These are phyloP conservation scores for Sebastes oblongus DNA, from an alignment of 2,797 vertebrate genomes.

Conservation along the genomic window DNA sequence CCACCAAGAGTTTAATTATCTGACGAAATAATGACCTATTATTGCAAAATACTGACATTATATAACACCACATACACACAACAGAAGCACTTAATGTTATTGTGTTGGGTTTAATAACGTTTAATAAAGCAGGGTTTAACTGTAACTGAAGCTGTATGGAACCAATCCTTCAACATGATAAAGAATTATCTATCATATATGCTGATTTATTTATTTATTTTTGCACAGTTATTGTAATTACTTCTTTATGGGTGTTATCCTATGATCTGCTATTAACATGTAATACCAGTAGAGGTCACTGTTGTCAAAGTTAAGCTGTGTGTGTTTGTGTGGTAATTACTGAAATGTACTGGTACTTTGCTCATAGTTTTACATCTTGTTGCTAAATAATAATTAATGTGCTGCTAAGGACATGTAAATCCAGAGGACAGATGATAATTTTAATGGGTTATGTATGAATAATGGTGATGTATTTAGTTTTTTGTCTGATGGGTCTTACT, in stretches of 20 bases:
- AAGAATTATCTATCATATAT: neutral
- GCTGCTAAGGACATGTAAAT: too few species aligned
- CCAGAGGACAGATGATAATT: too few species aligned
- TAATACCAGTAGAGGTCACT: conserved; percentile 13
- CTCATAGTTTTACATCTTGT: neutral
- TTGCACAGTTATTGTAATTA: neutral
- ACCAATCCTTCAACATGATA: neutral
- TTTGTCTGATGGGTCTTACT: too few species aligned
- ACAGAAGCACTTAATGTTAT: neutral
- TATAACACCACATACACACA: neutral
- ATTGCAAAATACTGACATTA: neutral
- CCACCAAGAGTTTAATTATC: neutral
- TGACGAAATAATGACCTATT: neutral
- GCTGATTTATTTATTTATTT: neutral
- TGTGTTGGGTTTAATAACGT: neutral
- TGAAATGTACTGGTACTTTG: neutral
- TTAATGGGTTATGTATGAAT: too few species aligned
- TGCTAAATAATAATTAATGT: too few species aligned
- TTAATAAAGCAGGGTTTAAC: too few species aligned
- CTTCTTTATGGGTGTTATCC: neutral
- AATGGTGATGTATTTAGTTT: too few species aligned
- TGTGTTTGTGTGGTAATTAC: neutral
- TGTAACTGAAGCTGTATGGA: neutral
- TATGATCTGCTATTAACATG: neutral
- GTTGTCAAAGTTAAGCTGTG: neutral